A percentile compares a stretch with the other conserved stretches of the same genome.
Conservation (phyloP, 2,113 vertebrate genomes). For the Pogona vitticeps region DNA sequence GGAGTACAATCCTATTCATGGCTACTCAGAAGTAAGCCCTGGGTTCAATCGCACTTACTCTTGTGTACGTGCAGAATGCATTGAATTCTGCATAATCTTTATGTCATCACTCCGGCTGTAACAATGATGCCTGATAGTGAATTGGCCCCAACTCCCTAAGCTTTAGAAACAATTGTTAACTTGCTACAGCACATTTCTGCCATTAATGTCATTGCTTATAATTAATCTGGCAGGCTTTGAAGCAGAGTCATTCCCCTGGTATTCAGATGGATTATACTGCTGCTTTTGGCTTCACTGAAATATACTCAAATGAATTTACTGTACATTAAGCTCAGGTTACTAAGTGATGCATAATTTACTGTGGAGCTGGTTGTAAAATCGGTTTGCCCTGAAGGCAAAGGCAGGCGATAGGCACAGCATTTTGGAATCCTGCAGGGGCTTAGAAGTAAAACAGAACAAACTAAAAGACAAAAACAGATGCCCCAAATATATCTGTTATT, state of each 20-base stretch:
- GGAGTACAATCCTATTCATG: background rate
- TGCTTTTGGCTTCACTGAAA: slow-evolving; percentile 43
- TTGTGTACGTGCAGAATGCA: background rate
- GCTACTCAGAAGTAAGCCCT: background rate
- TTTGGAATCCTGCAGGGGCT: background rate
- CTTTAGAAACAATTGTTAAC: slow-evolving; percentile 33
- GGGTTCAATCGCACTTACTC: background rate
- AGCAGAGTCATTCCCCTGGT: background rate
- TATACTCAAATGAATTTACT: slow-evolving; percentile 44
- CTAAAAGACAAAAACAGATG: background rate
- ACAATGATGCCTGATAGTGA: background rate
- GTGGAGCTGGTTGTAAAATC: slow-evolving; percentile 30
- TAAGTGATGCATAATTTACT: slow-evolving; percentile 35
- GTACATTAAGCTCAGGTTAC: slow-evolving; percentile 34
- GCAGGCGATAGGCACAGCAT: slow-evolving; percentile 26
- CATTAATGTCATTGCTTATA: slow-evolving; percentile 24
- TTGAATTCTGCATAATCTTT: background rate
- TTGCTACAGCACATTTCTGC: slow-evolving; percentile 38
- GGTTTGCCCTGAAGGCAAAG: slow-evolving; percentile 47
- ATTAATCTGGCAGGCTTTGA: slow-evolving; percentile 28
- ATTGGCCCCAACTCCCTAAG: slow-evolving; percentile 16
- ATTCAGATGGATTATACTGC: slow-evolving; percentile 42
- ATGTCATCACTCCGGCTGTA: background rate
- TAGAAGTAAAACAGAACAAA: background rate
- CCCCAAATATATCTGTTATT: background rate